Base-by-base conservation (phyloP, 2,113 vertebrate genomes). In the Sinocyclocheilus grahami region DNA sequence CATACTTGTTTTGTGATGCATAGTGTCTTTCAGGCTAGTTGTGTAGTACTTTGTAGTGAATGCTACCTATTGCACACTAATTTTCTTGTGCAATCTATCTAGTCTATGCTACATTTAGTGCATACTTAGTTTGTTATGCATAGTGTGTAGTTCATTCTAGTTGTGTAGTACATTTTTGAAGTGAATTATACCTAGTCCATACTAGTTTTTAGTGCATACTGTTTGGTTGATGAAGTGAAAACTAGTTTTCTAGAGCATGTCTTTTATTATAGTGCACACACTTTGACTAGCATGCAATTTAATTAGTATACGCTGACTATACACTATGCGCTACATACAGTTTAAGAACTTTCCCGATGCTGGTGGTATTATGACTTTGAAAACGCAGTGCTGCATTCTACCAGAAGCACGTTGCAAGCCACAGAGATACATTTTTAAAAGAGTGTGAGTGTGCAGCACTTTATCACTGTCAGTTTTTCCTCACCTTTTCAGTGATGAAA, bases 401-500 rank as follows among this genome's bases (percentile, higher is more conserved):
- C 22, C 72, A 76, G 42, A 48, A 76, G 42, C 72, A 12, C 12
- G 4, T 4, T 76, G 42, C n/a, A 48, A n/a, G 42, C 42, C 72
- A 75, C n/a, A 12, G 42, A 48, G 4, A 42, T 75, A 22, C 20
- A 33, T 33, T 5, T 74, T 42, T 71, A 4, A 22, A 18, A 72
- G 18, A n/a, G 33, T 77, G n/a, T 3, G 75, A 30, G 76, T 33
- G 76, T 53, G 76, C 76, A 27, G 46, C 48, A 55, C 48, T 82
- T 67, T 51, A 82, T 82, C 62, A 48, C 63, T 48, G 24, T 82
- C 39, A 82, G 0, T 80, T 46, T 16, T 42, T 42, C 37, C 58
- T 63, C 37, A 62, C 39, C 24, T 51, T 67, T 82, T 51, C 12
- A n/a, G 37, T 65, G 37, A 42, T 6, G 0, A 63, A 65, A 27